Evolutionary conservation across 2,888 invertebrate species (phyloP).

Genomic region (Latheticus oryzae): DNA sequence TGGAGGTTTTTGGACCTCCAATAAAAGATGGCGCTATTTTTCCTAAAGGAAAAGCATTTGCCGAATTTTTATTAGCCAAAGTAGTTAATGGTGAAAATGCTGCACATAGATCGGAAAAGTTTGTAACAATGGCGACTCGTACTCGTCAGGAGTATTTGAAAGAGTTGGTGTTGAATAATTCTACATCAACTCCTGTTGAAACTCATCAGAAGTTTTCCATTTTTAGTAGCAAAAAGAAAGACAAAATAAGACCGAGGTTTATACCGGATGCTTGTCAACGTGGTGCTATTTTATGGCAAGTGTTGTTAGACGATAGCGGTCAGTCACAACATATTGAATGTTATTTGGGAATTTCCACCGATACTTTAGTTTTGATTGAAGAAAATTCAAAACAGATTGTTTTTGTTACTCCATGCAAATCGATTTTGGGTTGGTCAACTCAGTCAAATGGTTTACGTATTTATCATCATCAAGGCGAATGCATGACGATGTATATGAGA

Average conservation of each 20-base stretch:
- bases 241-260: conserved; percentile 78
- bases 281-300: conserved; percentile 88
- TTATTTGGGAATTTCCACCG: conserved; percentile 87
- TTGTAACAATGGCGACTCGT: conserved; percentile 95
- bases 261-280: conserved; percentile 78
- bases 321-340: conserved; percentile 77
- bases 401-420: conserved; percentile 85
- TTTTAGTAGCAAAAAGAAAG: conserved; percentile 82
- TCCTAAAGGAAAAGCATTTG: conserved; percentile 90
- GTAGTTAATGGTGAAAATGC: conserved; percentile 97
- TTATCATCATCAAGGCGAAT: conserved; percentile 95
- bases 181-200: conserved; percentile 83
- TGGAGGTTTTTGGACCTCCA: conserved; percentile 96
- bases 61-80: conserved; percentile 95
- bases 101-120: conserved; percentile 95
- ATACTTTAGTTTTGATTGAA: conserved; percentile 89
- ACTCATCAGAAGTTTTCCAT: conserved; percentile 85
- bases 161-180: conserved; percentile 88
- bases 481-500: conserved; percentile 82
- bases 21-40: conserved; percentile 89
- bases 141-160: conserved; percentile 96
- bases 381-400: conserved; percentile 84
- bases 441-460: conserved; percentile 76
- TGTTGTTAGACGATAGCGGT: conserved; percentile 78
- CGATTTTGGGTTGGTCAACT: conserved; percentile 76